These are phyloP conservation scores for Andrena hattorfiana DNA, from an alignment of 2,888 invertebrate species.

Conservation along the genomic window DNA sequence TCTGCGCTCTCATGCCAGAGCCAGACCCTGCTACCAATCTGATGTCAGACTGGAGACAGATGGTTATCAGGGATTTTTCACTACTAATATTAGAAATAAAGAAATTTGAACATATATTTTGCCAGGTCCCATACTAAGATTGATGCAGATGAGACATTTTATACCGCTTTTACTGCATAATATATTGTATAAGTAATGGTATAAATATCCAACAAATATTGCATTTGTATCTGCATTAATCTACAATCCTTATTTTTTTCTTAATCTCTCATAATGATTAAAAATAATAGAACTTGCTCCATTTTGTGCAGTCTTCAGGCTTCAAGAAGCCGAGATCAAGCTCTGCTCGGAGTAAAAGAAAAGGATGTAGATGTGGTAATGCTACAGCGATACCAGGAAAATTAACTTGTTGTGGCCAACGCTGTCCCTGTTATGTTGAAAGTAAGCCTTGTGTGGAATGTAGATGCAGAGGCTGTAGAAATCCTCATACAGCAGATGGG, in stretches of 20 bases:
- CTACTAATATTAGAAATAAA: constrained; percentile 65
- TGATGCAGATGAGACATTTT: constrained; percentile 62
- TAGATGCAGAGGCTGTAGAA: constrained; percentile 96
- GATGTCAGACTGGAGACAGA: too few relatives aligned
- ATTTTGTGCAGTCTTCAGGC: constrained; percentile 79
- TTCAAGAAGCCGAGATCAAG: constrained; percentile 86
- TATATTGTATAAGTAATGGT: constrained; percentile 10
- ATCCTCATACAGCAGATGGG: constrained; percentile 94
- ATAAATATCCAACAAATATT: constrained; percentile 9
- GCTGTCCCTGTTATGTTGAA: constrained; percentile 97
- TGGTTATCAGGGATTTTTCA: too few relatives aligned
- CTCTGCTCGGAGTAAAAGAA: constrained; percentile 86
- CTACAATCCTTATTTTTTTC: constrained; percentile 49
- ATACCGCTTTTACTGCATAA: constrained; percentile 1
- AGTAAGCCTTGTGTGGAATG: constrained; percentile 96
- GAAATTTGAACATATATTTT: constrained; percentile 47
- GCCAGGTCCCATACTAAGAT: constrained; percentile 68
- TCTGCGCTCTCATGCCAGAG: too few relatives aligned
- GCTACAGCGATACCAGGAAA: constrained; percentile 95
- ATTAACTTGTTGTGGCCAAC: constrained; percentile 96
- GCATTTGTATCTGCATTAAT: constrained; percentile 63
- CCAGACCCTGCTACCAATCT: too few relatives aligned
- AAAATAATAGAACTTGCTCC: constrained; percentile 41
- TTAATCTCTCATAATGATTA: constrained; percentile 28
- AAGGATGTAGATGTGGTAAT: constrained; percentile 96